Conservation (phyloP, 2,888 invertebrate genomes). For the Drosophila aldrichi region DNA sequence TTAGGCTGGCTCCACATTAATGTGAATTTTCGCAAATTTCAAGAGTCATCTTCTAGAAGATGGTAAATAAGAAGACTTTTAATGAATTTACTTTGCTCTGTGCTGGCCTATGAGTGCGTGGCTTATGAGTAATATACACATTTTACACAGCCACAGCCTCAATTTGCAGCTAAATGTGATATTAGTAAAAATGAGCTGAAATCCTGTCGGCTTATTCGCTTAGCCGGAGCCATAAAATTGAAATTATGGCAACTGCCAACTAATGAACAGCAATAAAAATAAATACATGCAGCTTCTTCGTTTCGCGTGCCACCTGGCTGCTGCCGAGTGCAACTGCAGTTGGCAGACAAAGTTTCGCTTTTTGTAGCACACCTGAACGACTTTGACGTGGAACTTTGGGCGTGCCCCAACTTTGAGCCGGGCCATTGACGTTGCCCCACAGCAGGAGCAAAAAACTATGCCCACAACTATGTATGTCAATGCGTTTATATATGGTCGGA, state of each 20-base stretch:
- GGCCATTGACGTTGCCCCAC: slow-evolving; percentile 10
- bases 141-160: not conserved
- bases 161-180: not conserved
- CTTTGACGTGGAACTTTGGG: slow-evolving; percentile 42
- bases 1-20: not conserved
- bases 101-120: no score
- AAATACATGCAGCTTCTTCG: slow-evolving; percentile 52
- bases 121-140: not conserved
- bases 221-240: slow-evolving; percentile 58
- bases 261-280: slow-evolving; percentile 79
- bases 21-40: not conserved
- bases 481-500: slow-evolving; percentile 44
- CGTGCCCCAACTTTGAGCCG: slow-evolving; percentile 21
- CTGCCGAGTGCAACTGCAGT: slow-evolving; percentile 25
- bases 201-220: slow-evolving; percentile 22
- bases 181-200: not conserved
- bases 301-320: not conserved
- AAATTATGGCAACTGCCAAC: slow-evolving; percentile 74
- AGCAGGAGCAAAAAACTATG: slow-evolving; percentile 9
- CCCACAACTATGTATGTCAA: slow-evolving; percentile 71
- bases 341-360: slow-evolving; percentile 62
- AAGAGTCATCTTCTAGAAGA: not conserved
- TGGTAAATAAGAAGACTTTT: not conserved
- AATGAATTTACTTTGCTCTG: not conserved
- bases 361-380: slow-evolving; percentile 68